phyloP scores from a whole-genome alignment of 2,113 vertebrate genomes.

The Grallaria varia region DNA sequence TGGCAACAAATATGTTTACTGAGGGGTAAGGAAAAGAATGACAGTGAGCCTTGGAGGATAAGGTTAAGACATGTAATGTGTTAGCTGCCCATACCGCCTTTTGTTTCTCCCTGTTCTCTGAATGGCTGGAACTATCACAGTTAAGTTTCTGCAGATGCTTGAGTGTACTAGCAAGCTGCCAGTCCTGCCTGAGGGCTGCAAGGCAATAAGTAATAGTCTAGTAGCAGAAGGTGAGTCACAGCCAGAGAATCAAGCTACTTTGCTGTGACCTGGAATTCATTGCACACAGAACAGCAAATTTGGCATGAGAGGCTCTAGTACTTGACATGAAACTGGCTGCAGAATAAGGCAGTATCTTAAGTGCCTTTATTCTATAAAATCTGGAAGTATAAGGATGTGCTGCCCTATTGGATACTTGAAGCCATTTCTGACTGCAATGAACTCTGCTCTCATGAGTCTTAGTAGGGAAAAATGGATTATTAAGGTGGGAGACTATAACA shows the following conservation, averaged over 20 bases:
- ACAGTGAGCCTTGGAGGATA: not conserved
- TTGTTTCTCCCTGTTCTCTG: not conserved
- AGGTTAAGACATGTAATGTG: not conserved
- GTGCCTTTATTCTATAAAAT: not conserved
- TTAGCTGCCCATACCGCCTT: not conserved
- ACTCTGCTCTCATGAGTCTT: not conserved
- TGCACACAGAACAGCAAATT: not conserved
- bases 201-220: not conserved
- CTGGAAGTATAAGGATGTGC: not conserved
- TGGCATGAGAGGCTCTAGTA: not conserved
- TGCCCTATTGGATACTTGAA: not conserved
- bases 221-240: not conserved
- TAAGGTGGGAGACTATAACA: not conserved
- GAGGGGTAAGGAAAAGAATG: not conserved
- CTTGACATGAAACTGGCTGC: rapidly evolving
- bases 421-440: not conserved
- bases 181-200: not conserved
- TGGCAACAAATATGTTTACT: not conserved
- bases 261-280: not conserved
- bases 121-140: not conserved
- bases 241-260: not conserved
- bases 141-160: not conserved
- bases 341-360: not conserved
- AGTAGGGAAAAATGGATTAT: not conserved
- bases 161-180: not conserved